Evolutionary conservation across 2,113 vertebrate species (phyloP).

Genomic region (Neolamprologus brichardi): DNA sequence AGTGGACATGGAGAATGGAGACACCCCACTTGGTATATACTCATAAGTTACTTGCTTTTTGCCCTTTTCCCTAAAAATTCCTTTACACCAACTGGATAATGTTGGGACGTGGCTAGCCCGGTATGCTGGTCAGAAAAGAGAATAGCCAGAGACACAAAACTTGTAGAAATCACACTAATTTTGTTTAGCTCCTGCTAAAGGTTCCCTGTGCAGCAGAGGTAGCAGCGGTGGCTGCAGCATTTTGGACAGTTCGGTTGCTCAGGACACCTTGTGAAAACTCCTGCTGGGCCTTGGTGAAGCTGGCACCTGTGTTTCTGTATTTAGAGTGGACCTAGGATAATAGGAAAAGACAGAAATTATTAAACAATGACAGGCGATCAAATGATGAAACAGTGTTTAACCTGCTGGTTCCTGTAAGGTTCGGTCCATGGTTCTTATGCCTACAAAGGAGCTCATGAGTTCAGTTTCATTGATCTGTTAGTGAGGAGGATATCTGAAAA

Average conservation of each 20-base stretch:
- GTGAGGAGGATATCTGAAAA: background rate
- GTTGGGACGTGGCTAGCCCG: background rate
- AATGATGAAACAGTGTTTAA: background rate
- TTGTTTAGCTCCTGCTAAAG: conserved; percentile 73
- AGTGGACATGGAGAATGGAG: background rate
- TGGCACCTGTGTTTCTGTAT: conserved; percentile 89
- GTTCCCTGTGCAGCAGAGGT: conserved; percentile 75
- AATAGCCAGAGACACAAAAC: background rate
- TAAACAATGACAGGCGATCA: background rate
- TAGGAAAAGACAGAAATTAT: background rate
- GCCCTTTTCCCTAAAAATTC: background rate
- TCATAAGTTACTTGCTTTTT: background rate
- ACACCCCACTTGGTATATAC: background rate
- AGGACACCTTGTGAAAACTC: conserved; percentile 92
- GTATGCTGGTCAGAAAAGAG: background rate
- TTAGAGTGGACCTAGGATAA: conserved; percentile 82
- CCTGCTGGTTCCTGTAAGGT: background rate
- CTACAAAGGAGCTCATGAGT: background rate
- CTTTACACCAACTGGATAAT: background rate
- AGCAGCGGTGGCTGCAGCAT: conserved; percentile 73
- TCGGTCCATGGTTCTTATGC: no score
- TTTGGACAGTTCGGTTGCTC: conserved; percentile 81
- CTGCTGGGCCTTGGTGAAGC: conserved; percentile 90
- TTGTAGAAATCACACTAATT: background rate
- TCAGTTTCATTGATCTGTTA: background rate